phyloP scores from a whole-genome alignment of 92 coral and sea anemone genomes.

The Chrysogorgia sp. region DNA sequence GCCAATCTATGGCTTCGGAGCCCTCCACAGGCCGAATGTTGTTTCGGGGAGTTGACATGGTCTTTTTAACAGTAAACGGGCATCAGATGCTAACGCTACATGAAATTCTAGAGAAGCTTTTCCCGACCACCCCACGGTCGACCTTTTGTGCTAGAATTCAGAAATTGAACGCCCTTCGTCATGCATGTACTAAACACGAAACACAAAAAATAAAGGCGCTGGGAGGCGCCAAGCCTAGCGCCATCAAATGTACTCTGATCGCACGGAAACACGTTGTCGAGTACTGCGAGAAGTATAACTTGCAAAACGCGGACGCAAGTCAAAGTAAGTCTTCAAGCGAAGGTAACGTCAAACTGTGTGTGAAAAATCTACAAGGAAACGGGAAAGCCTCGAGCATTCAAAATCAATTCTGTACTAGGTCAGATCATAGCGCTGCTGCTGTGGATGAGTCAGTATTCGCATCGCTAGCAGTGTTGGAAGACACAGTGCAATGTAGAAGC shows the following conservation, averaged over 20 bases:
- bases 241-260: conserved; percentile 12
- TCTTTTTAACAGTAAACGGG: conserved; percentile 21
- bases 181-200: conserved; percentile 26
- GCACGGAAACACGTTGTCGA: conserved; percentile 15
- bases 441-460: background rate
- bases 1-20: background rate
- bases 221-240: conserved; percentile 10
- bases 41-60: conserved; percentile 26
- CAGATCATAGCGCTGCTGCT: background rate
- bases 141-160: conserved; percentile 23
- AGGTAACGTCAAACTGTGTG: background rate
- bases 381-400: background rate
- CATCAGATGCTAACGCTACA: conserved; percentile 30
- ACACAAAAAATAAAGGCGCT: conserved; percentile 6
- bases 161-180: conserved; percentile 13
- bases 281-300: conserved; percentile 15
- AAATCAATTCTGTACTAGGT: background rate
- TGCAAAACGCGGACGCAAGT: background rate
- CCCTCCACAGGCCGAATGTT: conserved; percentile 13
- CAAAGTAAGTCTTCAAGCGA: background rate
- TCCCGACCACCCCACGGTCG: conserved; percentile 14
- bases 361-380: background rate
- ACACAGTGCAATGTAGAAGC: background rate
- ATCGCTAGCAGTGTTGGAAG: background rate
- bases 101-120: conserved; percentile 37